Conservation (phyloP, 2,888 invertebrate genomes). For the Ophion ellenae region DNA sequence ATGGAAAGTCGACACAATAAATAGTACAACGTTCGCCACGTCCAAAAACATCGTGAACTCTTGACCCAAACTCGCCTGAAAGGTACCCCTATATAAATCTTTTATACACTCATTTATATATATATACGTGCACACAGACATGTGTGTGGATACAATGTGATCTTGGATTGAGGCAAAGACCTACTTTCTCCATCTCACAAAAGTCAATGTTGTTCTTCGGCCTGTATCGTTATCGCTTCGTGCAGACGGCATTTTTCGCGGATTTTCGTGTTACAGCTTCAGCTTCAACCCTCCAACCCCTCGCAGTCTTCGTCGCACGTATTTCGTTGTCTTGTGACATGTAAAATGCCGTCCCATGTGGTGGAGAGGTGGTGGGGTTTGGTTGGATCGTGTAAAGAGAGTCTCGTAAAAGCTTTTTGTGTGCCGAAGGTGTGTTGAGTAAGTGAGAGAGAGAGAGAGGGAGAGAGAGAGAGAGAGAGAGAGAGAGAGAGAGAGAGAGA, state of each 20-base stretch:
- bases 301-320: neutral
- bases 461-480: neutral
- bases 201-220: constrained; percentile 3
- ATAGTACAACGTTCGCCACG: constrained; percentile 30
- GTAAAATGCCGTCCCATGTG: neutral
- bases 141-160: neutral
- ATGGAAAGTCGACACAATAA: constrained; percentile 20
- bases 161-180: neutral
- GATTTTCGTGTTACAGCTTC: neutral
- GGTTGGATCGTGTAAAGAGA: constrained; percentile 37
- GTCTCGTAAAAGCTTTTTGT: constrained; percentile 55
- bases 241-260: neutral
- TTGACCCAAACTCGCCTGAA: constrained; percentile 47
- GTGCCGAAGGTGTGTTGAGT: constrained; percentile 36
- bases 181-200: neutral
- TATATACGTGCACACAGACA: neutral
- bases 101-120: constrained; percentile 1
- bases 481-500: no score
- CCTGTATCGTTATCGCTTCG: neutral
- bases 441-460: neutral
- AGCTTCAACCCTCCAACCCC: neutral
- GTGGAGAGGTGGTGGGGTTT: constrained; percentile 4
- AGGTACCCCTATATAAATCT: no score
- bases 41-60: constrained; percentile 56
- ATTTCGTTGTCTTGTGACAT: constrained; percentile 29